Evolutionary conservation across 2,113 vertebrate species (phyloP).

Genomic region (Heterotilapia buettikoferi): DNA sequence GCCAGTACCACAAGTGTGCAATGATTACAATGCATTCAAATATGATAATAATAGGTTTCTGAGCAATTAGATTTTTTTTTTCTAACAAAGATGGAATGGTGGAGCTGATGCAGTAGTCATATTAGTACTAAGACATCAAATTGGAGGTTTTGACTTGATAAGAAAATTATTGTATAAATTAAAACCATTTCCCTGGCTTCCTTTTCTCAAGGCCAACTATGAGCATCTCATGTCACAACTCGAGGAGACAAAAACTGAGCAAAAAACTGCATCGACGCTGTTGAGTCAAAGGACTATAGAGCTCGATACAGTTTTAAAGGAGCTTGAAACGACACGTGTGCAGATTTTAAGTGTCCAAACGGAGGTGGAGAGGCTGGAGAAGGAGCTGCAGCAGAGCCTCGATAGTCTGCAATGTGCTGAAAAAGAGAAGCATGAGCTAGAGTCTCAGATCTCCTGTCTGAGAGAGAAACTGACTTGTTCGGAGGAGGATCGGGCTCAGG

Average conservation of each 20-base stretch:
- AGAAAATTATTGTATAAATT: not conserved
- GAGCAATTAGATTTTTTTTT: not conserved
- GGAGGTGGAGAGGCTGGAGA: slow-evolving; percentile 37
- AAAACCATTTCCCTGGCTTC: not conserved
- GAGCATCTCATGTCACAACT: slow-evolving; percentile 58
- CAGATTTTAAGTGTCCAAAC: slow-evolving; percentile 5
- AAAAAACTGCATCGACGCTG: slow-evolving; percentile 31
- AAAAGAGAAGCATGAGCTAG: slow-evolving; percentile 66
- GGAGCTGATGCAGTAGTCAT: not conserved
- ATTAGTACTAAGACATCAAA: not conserved
- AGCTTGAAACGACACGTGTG: slow-evolving; percentile 9
- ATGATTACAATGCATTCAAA: not conserved
- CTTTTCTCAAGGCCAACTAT: slow-evolving; percentile 51
- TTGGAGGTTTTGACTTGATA: not conserved
- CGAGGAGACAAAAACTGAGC: slow-evolving; percentile 48
- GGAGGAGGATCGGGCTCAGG: slow-evolving; percentile 60
- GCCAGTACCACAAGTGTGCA: not conserved
- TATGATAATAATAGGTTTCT: not conserved
- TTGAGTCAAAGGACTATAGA: slow-evolving; percentile 53
- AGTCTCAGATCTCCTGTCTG: slow-evolving; percentile 54
- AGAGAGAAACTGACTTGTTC: slow-evolving; percentile 49
- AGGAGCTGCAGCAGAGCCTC: slow-evolving; percentile 55
- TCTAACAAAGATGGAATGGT: not conserved
- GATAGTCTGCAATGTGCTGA: slow-evolving; percentile 41
- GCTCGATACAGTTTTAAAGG: not conserved